Conservation (phyloP, 2,888 invertebrate genomes). For the Clivina fossor region DNA sequence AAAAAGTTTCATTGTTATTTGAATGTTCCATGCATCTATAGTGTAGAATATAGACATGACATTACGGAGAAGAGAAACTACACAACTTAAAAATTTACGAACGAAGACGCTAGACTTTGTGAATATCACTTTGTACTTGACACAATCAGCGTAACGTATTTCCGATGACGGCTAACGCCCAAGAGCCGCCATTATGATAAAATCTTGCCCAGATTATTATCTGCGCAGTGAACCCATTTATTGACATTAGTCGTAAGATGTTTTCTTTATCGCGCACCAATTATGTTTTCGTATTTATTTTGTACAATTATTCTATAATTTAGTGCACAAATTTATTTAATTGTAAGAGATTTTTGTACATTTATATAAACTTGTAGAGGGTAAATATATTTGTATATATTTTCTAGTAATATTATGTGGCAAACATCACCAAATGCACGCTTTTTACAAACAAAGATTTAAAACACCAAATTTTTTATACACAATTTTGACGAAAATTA, state of each 20-base stretch:
- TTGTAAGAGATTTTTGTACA: constrained; percentile 9
- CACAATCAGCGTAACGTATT: background rate
- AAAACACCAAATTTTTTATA: constrained; percentile 27
- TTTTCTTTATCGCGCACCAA: constrained; percentile 7
- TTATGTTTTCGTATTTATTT: too few relatives aligned
- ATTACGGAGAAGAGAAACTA: background rate
- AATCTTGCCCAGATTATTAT: background rate
- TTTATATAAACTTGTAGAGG: constrained; percentile 5
- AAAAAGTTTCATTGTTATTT: constrained; percentile 24
- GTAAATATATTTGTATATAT: constrained; percentile 13
- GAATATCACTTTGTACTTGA: constrained; percentile 32
- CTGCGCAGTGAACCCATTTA: constrained; percentile 12
- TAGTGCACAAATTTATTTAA: constrained; percentile 9
- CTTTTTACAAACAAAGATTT: constrained; percentile 15
- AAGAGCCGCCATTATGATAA: constrained; percentile 9
- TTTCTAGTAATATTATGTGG: constrained; percentile 9
- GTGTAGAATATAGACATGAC: constrained; percentile 29
- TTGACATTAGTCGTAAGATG: too few relatives aligned
- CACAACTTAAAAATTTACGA: background rate
- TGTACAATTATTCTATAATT: too few relatives aligned
- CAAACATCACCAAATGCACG: constrained; percentile 19
- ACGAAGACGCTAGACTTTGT: constrained; percentile 18
- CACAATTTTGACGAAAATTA: constrained; percentile 1
- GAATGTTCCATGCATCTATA: constrained; percentile 36
- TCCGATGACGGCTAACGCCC: constrained; percentile 21